Evolutionary conservation across 2,113 vertebrate genomes (phyloP).

Genomic region (Picathartes gymnocephalus): DNA sequence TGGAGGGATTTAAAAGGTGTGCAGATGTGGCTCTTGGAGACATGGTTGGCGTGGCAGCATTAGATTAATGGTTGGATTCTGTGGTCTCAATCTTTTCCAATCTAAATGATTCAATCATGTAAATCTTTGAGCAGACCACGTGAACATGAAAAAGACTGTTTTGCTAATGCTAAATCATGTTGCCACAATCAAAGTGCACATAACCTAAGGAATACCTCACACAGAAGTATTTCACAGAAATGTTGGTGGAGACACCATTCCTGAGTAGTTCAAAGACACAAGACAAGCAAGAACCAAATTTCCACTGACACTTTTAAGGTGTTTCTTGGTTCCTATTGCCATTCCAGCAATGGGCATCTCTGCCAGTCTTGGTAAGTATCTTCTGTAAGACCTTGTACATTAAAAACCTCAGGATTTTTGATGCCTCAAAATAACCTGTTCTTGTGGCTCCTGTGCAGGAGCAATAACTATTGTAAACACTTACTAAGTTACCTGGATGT

Average conservation of each 20-base stretch:
- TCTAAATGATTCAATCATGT: neutral
- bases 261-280: neutral
- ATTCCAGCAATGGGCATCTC: neutral
- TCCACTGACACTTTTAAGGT: neutral
- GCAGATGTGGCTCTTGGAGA: neutral
- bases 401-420: neutral
- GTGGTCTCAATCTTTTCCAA: neutral
- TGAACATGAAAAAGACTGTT: neutral
- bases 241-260: neutral
- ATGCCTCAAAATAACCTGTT: neutral
- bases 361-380: neutral
- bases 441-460: neutral
- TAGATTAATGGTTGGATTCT: neutral
- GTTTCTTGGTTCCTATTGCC: neutral
- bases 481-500: slow-evolving; percentile 76
- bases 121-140: neutral
- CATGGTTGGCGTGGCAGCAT: neutral
- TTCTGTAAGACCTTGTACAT: neutral
- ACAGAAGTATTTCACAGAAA: neutral
- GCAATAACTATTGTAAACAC: neutral
- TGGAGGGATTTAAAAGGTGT: neutral
- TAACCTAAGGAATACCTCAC: neutral
- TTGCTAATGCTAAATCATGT: neutral
- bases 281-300: neutral
- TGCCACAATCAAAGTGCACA: neutral